A percentile compares a stretch with the other conserved stretches of the same genome.
These are phyloP conservation scores for Psix sp. DNA, from an alignment of 1,140 invertebrate genomes.

Conservation along the genomic window DNA sequence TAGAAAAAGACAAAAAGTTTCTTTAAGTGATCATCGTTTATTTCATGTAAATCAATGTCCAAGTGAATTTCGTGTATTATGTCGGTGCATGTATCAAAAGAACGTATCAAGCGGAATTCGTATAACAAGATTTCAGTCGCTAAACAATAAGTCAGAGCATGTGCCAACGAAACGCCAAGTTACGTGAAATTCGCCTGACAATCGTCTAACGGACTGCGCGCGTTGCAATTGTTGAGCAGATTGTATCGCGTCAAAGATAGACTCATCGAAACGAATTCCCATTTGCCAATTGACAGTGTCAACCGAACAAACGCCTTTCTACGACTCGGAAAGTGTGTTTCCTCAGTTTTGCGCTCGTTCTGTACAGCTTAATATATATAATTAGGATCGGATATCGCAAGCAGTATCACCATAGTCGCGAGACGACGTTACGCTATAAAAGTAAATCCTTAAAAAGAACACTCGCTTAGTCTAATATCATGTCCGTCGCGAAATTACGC, in stretches of 20 bases:
- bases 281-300: no score
- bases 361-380: constrained; percentile 53
- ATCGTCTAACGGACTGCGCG: no score
- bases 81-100: constrained; percentile 33
- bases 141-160: constrained; percentile 4
- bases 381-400: constrained; percentile 62
- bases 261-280: no score
- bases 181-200: constrained; percentile 2
- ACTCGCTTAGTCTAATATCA: constrained; percentile 40
- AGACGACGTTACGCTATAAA: constrained; percentile 58
- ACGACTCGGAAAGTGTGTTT: neutral
- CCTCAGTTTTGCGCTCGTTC: constrained; percentile 12
- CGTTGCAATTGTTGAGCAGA: no score
- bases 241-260: no score
- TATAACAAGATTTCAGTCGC: constrained; percentile 22
- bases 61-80: constrained; percentile 18
- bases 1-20: constrained; percentile 7
- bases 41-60: constrained; percentile 48
- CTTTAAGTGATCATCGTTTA: constrained; percentile 41
- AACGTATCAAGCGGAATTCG: constrained; percentile 19
- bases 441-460: constrained; percentile 60
- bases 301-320: no score
- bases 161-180: neutral
- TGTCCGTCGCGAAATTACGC: constrained; percentile 27
- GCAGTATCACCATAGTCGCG: constrained; percentile 59